Evolutionary conservation across 2,113 vertebrate genomes (phyloP).

Genomic region (Gobius niger): DNA sequence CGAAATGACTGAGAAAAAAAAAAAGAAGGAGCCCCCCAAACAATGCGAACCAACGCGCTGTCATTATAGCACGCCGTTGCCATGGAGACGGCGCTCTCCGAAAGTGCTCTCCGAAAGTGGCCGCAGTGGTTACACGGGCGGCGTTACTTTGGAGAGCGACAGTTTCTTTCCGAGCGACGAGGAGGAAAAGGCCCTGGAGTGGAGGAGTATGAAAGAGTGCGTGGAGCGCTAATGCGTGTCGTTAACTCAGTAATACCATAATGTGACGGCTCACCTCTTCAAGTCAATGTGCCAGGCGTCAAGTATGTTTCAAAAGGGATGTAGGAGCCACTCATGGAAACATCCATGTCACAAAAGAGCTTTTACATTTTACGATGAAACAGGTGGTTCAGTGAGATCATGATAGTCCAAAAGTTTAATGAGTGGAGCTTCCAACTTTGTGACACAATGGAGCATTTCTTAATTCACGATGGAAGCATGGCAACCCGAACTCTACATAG

Average conservation of each 20-base stretch:
- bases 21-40: slow-evolving; percentile 17
- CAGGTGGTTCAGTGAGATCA: no score
- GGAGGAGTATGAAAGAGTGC: background rate
- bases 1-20: slow-evolving; percentile 17
- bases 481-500: no score
- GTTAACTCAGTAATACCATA: background rate
- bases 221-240: background rate
- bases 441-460: no score
- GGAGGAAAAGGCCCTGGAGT: background rate
- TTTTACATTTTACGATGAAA: no score
- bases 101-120: slow-evolving; percentile 29
- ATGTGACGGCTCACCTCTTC: background rate
- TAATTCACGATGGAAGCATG: no score
- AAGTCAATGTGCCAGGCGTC: background rate
- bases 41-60: slow-evolving; percentile 44
- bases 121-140: slow-evolving; percentile 14
- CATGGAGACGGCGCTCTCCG: slow-evolving; percentile 45
- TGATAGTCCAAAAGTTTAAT: no score
- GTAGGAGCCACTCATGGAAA: no score
- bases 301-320: background rate
- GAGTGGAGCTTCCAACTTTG: no score
- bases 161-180: slow-evolving; percentile 3
- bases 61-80: slow-evolving; percentile 59
- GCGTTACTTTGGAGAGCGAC: slow-evolving; percentile 25
- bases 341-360: no score